Percentiles rank a stretch among this genome's conserved stretches.
These are phyloP conservation scores for Proteles cristata DNA, from an alignment of 2,113 vertebrate genomes.

Conservation along the genomic window DNA sequence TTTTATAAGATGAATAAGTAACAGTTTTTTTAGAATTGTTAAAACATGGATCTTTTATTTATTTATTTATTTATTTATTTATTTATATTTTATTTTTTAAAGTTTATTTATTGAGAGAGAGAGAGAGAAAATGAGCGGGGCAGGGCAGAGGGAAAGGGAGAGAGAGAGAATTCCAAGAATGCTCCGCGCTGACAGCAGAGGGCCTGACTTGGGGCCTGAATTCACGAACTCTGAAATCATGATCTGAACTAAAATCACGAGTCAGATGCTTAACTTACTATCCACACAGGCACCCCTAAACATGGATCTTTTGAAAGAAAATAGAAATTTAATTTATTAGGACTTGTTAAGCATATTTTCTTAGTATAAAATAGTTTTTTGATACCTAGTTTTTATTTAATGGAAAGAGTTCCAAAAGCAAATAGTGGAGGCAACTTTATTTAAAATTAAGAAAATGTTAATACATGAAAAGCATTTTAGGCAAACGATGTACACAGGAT, in stretches of 20 bases:
- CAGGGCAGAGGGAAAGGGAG: no score
- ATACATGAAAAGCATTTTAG: neutral
- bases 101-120: no score
- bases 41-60: neutral
- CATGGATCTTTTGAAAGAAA: neutral
- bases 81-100: no score
- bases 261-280: no score
- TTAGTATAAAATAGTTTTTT: constrained; percentile 35
- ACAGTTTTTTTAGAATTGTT: constrained; percentile 2
- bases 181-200: no score
- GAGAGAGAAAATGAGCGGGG: no score
- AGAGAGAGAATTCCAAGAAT: no score
- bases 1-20: constrained; percentile 8
- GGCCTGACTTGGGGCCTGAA: no score
- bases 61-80: no score
- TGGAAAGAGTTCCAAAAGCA: constrained; percentile 30
- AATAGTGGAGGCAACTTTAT: constrained; percentile 24
- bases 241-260: no score
- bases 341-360: constrained; percentile 25
- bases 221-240: no score
- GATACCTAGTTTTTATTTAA: constrained; percentile 35
- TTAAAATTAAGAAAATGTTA: constrained; percentile 26
- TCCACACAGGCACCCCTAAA: neutral
- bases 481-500: neutral
- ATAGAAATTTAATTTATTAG: constrained; percentile 3